A percentile compares a stretch with the other conserved stretches of the same genome.
phyloP scores from a whole-genome alignment of 1,140 invertebrate genomes.

The Bombus impatiens region DNA sequence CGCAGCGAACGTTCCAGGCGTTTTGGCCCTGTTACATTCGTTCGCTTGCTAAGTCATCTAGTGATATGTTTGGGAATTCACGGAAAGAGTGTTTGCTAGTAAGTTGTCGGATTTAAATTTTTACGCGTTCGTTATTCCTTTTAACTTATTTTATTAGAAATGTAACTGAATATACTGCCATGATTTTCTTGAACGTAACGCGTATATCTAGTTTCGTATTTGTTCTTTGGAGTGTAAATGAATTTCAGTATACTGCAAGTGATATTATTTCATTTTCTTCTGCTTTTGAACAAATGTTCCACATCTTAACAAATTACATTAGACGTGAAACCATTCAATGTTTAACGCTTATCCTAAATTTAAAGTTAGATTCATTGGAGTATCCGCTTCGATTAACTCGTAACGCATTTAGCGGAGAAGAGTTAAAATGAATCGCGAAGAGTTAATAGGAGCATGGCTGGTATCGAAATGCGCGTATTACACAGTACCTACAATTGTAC shows the following conservation, averaged over 20 bases:
- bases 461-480: not conserved
- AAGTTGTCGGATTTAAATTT: not conserved
- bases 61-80: not conserved
- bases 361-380: no score
- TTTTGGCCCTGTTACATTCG: not conserved
- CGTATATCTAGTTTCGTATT: no score
- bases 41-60: not conserved
- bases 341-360: not conserved
- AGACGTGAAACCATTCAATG: not conserved
- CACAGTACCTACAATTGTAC: slow-evolving; percentile 9
- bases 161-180: no score
- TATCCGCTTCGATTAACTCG: not conserved
- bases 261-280: not conserved
- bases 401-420: not conserved
- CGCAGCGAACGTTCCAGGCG: not conserved
- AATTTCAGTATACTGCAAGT: not conserved
- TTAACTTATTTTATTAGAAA: no score
- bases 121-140: not conserved
- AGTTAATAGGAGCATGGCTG: not conserved
- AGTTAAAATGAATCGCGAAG: not conserved
- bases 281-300: not conserved
- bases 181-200: not conserved
- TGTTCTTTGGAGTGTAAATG: not conserved
- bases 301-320: no score
- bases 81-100: not conserved